Percentiles rank a stretch among this genome's conserved stretches.
phyloP scores from a whole-genome alignment of 2,888 invertebrate species.

The Pyrochroa serraticornis region DNA sequence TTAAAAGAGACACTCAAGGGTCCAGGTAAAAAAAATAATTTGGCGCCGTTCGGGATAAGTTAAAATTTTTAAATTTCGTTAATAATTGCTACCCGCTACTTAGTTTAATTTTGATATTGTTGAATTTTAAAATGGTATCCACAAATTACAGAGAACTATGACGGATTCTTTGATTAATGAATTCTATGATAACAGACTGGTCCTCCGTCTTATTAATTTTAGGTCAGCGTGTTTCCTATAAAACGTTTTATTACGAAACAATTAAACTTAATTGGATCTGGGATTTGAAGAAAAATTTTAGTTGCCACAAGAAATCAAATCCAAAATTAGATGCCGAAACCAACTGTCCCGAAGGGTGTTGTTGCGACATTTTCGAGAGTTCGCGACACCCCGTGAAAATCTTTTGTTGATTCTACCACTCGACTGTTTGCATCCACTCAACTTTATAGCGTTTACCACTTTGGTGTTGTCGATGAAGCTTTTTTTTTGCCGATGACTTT shows the following conservation, averaged over 20 bases:
- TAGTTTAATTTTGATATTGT: slow-evolving; percentile 47
- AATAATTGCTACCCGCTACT: slow-evolving; percentile 51
- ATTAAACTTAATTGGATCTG: slow-evolving; percentile 9
- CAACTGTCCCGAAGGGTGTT: no score
- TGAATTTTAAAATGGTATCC: slow-evolving; percentile 40
- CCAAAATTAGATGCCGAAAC: no score
- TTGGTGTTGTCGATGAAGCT: no score
- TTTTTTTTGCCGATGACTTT: no score
- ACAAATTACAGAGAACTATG: slow-evolving; percentile 52
- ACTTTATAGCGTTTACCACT: no score
- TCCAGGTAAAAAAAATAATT: slow-evolving; percentile 47
- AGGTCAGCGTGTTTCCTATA: slow-evolving; percentile 8
- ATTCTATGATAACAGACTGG: slow-evolving; percentile 23
- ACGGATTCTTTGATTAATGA: slow-evolving; percentile 53
- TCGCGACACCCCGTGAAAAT: no score
- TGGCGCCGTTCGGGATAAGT: slow-evolving; percentile 49
- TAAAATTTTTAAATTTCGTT: slow-evolving; percentile 49
- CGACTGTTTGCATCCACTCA: no score
- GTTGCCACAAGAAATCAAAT: no score
- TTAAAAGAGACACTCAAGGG: slow-evolving; percentile 18
- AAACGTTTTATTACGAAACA: slow-evolving; percentile 6
- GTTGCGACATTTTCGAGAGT: no score
- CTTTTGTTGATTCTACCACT: no score
- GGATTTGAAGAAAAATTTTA: no score
- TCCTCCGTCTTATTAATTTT: slow-evolving; percentile 17